Base-by-base conservation (phyloP, 1,140 invertebrate species). In the Lerema accius region DNA sequence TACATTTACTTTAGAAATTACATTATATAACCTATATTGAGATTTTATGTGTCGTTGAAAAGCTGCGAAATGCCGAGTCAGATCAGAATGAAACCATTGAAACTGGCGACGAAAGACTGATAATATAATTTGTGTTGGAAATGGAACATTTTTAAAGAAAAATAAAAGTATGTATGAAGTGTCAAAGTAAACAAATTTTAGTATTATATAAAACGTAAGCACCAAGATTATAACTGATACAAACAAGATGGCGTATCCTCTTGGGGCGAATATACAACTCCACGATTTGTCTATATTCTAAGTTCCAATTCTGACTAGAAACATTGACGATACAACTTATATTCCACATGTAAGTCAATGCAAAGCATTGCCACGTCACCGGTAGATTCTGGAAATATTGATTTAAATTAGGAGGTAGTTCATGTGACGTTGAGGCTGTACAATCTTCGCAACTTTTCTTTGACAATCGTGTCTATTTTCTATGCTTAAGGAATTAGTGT, bases 401-500 rank as follows among this genome's bases (percentile, higher is more conserved):
- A 78, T 88, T 86, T 84, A 86, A 84, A 83, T 88, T 84, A 89
- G 82, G 88, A 90, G 86, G 88, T 90, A 89, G 88, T 85, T 88
- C 58, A 72, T 71, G 80, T 84, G 80, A 88, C 80, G 75, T 74
- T 62, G 73, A 69, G 73, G 63, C 63, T 73, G 70, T 76, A 67
- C 61, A 76, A 69, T 76, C 66, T 87, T 86, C 87, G 87, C 87
- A 90, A 89, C 87, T 90, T 87, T 89, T 84, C 81, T 73, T 76
- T 67, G 83, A 86, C 83, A 78, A 71, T 78, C 65, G 67, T 81
- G 76, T 86, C 80, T 89, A 90, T 87, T 89, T 87, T 85, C 88
- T 90, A 90, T 84, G 72, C 88, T 90, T 90, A 90, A 89, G 84
- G 82, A 87, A 87, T 89, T 86, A 90, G 84, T 88, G 88, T 88